Base-by-base conservation (phyloP, 2,113 vertebrate genomes). In the Ptyas mucosa region DNA sequence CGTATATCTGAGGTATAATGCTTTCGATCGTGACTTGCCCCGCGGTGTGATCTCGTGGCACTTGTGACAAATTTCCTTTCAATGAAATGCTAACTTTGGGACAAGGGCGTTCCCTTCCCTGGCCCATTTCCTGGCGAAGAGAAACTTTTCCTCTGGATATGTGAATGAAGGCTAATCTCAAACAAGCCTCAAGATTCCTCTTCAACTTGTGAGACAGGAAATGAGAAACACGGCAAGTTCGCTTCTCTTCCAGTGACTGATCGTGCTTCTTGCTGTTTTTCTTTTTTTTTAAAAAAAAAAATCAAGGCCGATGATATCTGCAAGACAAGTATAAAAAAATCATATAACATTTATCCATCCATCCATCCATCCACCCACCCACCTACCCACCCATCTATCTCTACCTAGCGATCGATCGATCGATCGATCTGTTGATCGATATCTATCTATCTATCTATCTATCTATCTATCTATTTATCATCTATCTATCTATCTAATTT, bases 241-340 rank as follows among this genome's bases (percentile, higher is more conserved):
- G 93, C 75, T 91, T 24, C 0, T 69, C 57, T n/a, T 94, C 55
- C 88, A 46, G 43, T 21, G 11, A 2, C 9, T 0, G 26, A 1
- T 88, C 81, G 94, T 96, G 64, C 75, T 81, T 43, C 34, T 39
- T 81, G 34, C 29, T 34, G 64, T 34, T 43, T 21, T 39, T 43
- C 6, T 39, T 69, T 15, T 90, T 97, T 92, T 94, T 93, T 54
- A 90, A 23, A 29, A 53, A 49, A 46, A 93, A 53, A 49, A 29
- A 92, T 97, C 98, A 99, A n/a, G 99, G 99, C 95, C 99, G 99
- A 97, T 99, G 99, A 96, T 98, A 99, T 96, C 99, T 99, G 94
- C 91, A 96, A 97, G 5, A 89, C 94, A 95, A 89, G 69, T 29
- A 26, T 96, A 91, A 95, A 94, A 49, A 7, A 51, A 49, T 93